Percentiles rank a stretch among this genome's conserved stretches.
Evolutionary conservation across 2,888 invertebrate genomes (phyloP).

Genomic region (Pelosia muscerda): DNA sequence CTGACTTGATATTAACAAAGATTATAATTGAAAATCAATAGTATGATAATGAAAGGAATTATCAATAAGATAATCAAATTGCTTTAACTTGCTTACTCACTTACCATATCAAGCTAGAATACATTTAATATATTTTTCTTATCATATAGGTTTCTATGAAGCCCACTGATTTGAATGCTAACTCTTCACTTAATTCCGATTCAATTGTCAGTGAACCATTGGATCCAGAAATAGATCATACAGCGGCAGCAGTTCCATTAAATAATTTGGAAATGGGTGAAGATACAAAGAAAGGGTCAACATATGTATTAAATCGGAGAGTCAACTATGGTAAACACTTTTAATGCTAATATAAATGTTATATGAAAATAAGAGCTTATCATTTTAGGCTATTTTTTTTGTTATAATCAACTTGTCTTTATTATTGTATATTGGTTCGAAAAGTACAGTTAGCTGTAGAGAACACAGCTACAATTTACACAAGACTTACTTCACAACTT

Average conservation of each 20-base stretch:
- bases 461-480: too few relatives aligned
- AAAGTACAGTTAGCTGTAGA: too few relatives aligned
- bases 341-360: not conserved
- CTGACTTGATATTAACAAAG: not conserved
- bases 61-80: slow-evolving; percentile 10
- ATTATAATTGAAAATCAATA: not conserved
- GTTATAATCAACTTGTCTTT: too few relatives aligned
- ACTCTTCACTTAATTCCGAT: slow-evolving; percentile 42
- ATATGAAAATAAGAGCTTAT: not conserved
- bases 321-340: slow-evolving; percentile 61
- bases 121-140: slow-evolving; percentile 29
- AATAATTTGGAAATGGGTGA: slow-evolving; percentile 66
- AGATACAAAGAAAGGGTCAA: slow-evolving; percentile 69
- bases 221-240: slow-evolving; percentile 49
- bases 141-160: slow-evolving; percentile 56
- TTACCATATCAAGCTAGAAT: slow-evolving; percentile 20
- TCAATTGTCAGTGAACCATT: slow-evolving; percentile 30
- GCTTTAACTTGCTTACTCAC: not conserved
- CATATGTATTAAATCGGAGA: slow-evolving; percentile 64
- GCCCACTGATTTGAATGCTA: slow-evolving; percentile 40
- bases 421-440: too few relatives aligned
- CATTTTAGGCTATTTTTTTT: not conserved
- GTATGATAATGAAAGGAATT: not conserved
- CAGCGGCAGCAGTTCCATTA: slow-evolving; percentile 53
- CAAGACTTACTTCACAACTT: too few relatives aligned